phyloP scores from a whole-genome alignment of 23 tunicate genomes.

The Trididemnum nubilum region DNA sequence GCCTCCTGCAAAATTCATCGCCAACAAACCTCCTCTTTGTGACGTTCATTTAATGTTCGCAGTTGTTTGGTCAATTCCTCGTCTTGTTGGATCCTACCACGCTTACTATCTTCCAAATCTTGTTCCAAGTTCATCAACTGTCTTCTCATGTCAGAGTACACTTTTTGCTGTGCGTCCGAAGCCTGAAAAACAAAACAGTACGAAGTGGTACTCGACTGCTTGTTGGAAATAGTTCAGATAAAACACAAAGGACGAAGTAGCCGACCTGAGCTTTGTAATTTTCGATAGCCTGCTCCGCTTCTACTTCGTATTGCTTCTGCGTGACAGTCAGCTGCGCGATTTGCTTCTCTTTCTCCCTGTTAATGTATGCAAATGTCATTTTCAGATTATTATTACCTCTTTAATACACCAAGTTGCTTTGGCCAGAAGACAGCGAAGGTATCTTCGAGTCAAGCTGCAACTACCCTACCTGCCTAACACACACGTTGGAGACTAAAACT shows the following conservation, averaged over 20 bases:
- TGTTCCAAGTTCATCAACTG: constrained; percentile 65
- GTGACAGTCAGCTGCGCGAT: constrained; percentile 44
- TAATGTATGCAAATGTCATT: too few species aligned
- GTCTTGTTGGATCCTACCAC: constrained; percentile 35
- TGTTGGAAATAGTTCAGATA: neutral
- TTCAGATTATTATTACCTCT: too few species aligned
- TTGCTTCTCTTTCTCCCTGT: constrained; percentile 83
- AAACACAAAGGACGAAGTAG: too few species aligned
- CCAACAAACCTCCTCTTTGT: constrained; percentile 62
- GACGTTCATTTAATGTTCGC: constrained; percentile 55
- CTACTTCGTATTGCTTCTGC: constrained; percentile 43
- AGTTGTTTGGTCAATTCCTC: constrained; percentile 54
- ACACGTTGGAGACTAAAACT: too few species aligned
- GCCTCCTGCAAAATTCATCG: too few species aligned
- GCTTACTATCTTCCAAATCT: constrained; percentile 58
- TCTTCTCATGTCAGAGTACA: constrained; percentile 70
- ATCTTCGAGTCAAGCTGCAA: too few species aligned
- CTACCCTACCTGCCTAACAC: too few species aligned
- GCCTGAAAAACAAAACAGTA: constrained; percentile 23
- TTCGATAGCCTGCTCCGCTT: constrained; percentile 93
- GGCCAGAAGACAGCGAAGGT: too few species aligned
- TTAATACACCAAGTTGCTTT: too few species aligned
- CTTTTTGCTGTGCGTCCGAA: constrained; percentile 67
- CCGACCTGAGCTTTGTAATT: constrained; percentile 65
- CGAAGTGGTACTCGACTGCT: neutral